Evolutionary conservation across 2,888 invertebrate genomes (phyloP).

Genomic region (Nasonovia ribisnigri): DNA sequence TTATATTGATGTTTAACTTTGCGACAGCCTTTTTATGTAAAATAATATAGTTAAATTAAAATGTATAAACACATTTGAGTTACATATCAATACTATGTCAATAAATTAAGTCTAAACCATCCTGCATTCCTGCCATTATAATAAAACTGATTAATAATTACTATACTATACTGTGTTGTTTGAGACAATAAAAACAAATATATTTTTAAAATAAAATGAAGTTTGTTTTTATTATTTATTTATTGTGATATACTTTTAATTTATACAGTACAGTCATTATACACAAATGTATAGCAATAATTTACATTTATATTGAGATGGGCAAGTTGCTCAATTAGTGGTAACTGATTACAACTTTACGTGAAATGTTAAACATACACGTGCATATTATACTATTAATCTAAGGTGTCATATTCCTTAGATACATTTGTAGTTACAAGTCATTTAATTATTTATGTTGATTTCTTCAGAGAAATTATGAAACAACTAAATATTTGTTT

Average conservation of each 20-base stretch:
- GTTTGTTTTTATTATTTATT: neutral
- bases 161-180: neutral
- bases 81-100: neutral
- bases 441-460: neutral
- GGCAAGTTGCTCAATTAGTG: neutral
- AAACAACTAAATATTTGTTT: neutral
- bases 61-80: neutral
- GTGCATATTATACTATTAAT: too few relatives aligned
- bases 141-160: neutral
- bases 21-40: neutral
- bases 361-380: too few relatives aligned
- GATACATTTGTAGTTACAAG: neutral
- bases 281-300: neutral
- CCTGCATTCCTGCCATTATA: neutral
- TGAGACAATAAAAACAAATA: neutral
- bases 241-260: neutral
- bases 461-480: neutral
- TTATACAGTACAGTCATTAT: neutral
- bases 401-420: neutral
- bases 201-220: neutral
- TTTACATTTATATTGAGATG: neutral
- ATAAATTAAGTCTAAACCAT: neutral
- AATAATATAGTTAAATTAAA: neutral
- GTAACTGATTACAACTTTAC: neutral
- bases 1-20: neutral